Conservation (phyloP, 1,140 invertebrate genomes). For the Gerris buenoi region DNA sequence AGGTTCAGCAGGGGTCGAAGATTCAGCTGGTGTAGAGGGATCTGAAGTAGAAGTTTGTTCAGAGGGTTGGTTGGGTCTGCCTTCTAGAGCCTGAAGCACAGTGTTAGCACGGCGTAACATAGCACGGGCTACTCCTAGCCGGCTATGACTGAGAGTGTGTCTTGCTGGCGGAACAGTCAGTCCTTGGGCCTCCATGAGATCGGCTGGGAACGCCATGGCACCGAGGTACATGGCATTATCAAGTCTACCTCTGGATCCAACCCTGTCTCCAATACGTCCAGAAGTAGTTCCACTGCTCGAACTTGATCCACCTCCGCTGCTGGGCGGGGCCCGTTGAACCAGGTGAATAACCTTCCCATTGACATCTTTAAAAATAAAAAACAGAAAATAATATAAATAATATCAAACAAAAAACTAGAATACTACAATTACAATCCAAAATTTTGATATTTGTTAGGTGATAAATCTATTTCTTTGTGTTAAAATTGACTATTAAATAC, state of each 20-base stretch:
- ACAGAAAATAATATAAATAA: too few relatives aligned
- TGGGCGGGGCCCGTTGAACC: conserved; percentile 63
- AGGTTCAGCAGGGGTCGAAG: neutral
- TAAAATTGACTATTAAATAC: too few relatives aligned
- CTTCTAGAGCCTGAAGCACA: conserved; percentile 29
- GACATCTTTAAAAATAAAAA: conserved; percentile 63
- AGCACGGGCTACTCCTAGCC: conserved; percentile 29
- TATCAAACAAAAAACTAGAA: too few relatives aligned
- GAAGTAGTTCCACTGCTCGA: neutral
- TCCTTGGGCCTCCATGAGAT: conserved; percentile 38
- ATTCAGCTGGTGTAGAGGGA: neutral
- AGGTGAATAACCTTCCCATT: conserved; percentile 85
- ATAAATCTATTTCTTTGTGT: too few relatives aligned
- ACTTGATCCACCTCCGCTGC: conserved; percentile 4
- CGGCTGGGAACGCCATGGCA: conserved; percentile 43
- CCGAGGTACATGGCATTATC: conserved; percentile 44
- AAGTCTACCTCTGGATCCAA: conserved; percentile 17
- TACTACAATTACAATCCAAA: too few relatives aligned
- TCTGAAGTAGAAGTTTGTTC: neutral
- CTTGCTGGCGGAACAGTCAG: conserved; percentile 28
- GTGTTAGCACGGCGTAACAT: conserved; percentile 32
- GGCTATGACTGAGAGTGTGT: conserved; percentile 30
- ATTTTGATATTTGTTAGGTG: too few relatives aligned
- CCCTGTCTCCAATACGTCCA: neutral
- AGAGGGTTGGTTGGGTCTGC: neutral